A percentile compares a stretch with the other conserved stretches of the same genome.
Conservation (phyloP, 64 coral and sea anemone genomes). For the Platygyra sinensis region DNA sequence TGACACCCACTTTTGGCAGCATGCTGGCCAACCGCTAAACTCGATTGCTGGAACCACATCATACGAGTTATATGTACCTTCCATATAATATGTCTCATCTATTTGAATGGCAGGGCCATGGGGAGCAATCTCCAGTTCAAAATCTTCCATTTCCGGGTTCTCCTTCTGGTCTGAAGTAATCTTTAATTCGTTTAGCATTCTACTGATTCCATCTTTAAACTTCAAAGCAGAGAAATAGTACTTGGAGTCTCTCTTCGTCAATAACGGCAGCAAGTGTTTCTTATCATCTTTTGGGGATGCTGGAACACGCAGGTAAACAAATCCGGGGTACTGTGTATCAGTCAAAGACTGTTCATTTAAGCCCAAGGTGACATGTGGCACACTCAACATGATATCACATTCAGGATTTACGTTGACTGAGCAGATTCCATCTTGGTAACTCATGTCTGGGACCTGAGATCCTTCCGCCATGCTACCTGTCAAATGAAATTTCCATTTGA, state of each 20-base stretch:
- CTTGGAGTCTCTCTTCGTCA: neutral
- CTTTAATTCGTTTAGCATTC: conserved; percentile 13
- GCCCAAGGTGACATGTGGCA: neutral
- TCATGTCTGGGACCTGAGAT: conserved; percentile 35
- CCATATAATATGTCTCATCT: neutral
- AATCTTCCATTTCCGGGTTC: neutral
- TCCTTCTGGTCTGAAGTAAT: neutral
- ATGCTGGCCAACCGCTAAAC: conserved; percentile 47
- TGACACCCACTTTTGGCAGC: neutral
- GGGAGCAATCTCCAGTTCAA: neutral
- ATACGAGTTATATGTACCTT: neutral
- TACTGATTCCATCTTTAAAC: neutral
- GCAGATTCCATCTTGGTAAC: neutral
- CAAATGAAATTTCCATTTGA: conserved; percentile 38
- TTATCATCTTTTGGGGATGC: neutral
- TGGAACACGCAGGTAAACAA: neutral
- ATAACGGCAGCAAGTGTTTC: neutral
- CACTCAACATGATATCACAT: conserved; percentile 40
- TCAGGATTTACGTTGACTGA: conserved; percentile 9
- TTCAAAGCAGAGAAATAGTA: conserved; percentile 21
- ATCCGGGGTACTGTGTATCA: conserved; percentile 8
- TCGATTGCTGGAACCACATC: conserved; percentile 59
- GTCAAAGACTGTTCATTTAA: neutral
- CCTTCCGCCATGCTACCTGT: conserved; percentile 14
- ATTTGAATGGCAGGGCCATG: conserved; percentile 35